Percentiles rank a stretch among this genome's conserved stretches.
These are phyloP conservation scores for Bellardia pandia DNA, from an alignment of 2,888 invertebrate genomes.

Conservation along the genomic window DNA sequence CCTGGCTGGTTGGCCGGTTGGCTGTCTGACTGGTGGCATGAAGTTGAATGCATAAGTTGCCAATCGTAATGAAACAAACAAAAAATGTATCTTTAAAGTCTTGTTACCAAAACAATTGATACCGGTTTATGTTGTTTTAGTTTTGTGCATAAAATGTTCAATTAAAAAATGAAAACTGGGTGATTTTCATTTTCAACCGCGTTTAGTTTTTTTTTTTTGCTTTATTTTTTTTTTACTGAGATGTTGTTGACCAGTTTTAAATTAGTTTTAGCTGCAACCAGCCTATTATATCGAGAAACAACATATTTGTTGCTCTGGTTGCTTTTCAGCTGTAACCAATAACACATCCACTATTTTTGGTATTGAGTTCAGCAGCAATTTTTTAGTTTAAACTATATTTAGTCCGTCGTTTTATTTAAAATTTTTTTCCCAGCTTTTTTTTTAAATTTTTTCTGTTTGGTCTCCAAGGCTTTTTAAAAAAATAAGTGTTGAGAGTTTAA, in stretches of 20 bases:
- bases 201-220: slow-evolving; percentile 36
- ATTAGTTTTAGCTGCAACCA: slow-evolving; percentile 55
- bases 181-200: slow-evolving; percentile 74
- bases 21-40: background rate
- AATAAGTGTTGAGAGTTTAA: slow-evolving; percentile 44
- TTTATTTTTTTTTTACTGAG: slow-evolving; percentile 26
- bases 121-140: slow-evolving; percentile 74
- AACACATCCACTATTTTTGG: slow-evolving; percentile 58
- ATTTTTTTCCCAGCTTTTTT: background rate
- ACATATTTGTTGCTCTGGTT: slow-evolving; percentile 9
- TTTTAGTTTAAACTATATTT: slow-evolving; percentile 35
- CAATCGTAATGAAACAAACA: background rate
- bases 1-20: slow-evolving; percentile 17
- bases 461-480: slow-evolving; percentile 53
- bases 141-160: slow-evolving; percentile 70
- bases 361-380: slow-evolving; percentile 69
- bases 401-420: slow-evolving; percentile 24
- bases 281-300: slow-evolving; percentile 28
- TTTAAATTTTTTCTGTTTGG: background rate
- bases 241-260: slow-evolving; percentile 58
- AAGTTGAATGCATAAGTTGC: slow-evolving; percentile 25
- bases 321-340: background rate
- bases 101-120: slow-evolving; percentile 73
- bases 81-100: slow-evolving; percentile 37
- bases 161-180: slow-evolving; percentile 76